Evolutionary conservation across 2,797 vertebrate genomes (phyloP).

Genomic region (Microcaecilia unicolor): DNA sequence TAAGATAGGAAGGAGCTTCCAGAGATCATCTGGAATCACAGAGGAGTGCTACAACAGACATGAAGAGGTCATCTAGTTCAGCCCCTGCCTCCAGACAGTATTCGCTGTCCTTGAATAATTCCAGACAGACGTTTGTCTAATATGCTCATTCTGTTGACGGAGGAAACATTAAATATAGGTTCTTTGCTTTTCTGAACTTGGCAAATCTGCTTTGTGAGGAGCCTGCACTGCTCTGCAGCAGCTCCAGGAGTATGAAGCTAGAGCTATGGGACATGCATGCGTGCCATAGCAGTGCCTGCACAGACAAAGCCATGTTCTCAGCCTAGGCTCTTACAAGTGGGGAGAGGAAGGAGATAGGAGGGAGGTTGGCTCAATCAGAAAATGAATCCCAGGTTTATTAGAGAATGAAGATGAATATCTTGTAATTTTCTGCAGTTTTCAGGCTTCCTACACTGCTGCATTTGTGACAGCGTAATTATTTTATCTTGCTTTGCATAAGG

Average conservation of each 20-base stretch:
- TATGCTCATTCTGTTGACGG: constrained; percentile 25
- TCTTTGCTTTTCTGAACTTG: constrained; percentile 57
- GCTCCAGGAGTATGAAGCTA: constrained; percentile 13
- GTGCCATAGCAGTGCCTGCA: constrained; percentile 73
- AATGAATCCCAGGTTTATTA: too few relatives aligned
- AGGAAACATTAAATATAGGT: constrained; percentile 28
- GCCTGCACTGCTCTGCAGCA: constrained; percentile 35
- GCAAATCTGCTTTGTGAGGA: constrained; percentile 34
- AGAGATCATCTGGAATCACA: constrained; percentile 2
- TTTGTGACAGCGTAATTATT: too few relatives aligned
- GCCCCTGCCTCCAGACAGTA: not conserved
- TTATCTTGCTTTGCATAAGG: too few relatives aligned
- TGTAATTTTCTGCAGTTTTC: too few relatives aligned
- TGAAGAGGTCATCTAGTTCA: too few relatives aligned
- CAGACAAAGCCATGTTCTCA: constrained; percentile 94
- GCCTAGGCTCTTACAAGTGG: too few relatives aligned
- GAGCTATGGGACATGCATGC: constrained; percentile 80
- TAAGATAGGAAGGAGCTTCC: too few relatives aligned
- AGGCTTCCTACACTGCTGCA: too few relatives aligned
- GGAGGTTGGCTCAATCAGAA: too few relatives aligned
- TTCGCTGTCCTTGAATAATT: constrained; percentile 20
- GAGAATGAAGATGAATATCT: too few relatives aligned
- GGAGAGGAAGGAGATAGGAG: too few relatives aligned
- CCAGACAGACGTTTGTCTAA: constrained; percentile 11
- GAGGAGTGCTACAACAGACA: too few relatives aligned